phyloP scores from a whole-genome alignment of 2,797 vertebrate genomes.

The Rousettus madagascariensis region DNA sequence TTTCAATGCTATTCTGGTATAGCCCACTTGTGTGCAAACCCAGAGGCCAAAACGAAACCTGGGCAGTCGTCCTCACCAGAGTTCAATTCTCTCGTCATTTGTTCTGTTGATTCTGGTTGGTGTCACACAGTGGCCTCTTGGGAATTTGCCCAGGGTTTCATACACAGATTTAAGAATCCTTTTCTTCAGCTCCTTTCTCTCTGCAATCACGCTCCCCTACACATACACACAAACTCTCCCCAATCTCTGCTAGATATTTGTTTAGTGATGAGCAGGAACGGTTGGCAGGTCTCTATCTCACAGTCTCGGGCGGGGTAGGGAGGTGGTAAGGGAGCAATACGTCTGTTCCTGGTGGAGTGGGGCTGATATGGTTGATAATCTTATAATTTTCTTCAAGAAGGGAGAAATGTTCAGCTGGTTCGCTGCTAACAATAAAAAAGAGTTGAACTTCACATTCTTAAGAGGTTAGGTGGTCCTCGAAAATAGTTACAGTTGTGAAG shows the following conservation, averaged over 20 bases:
- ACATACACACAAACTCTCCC: not conserved
- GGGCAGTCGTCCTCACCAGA: not conserved
- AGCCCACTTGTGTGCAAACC: not conserved
- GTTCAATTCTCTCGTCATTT: slow-evolving; percentile 20
- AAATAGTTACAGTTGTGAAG: not conserved
- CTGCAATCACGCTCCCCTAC: not conserved
- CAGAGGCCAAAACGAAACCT: not conserved
- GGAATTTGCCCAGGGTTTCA: not conserved
- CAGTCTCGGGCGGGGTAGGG: not conserved
- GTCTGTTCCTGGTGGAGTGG: not conserved
- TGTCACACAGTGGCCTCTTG: not conserved
- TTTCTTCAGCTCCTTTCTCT: not conserved
- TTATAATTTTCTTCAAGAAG: not conserved
- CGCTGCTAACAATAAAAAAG: not conserved
- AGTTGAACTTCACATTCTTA: not conserved
- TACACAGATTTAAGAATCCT: not conserved
- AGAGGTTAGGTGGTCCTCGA: not conserved
- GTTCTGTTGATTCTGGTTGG: not conserved
- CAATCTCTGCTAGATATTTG: not conserved
- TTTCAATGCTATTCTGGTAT: not conserved
- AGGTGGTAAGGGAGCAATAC: not conserved
- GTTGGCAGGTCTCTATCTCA: not conserved
- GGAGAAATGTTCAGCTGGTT: not conserved
- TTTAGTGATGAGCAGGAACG: not conserved
- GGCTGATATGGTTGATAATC: not conserved